Evolutionary conservation across 2,797 vertebrate species (phyloP).

Genomic region (Manis pentadactyla): DNA sequence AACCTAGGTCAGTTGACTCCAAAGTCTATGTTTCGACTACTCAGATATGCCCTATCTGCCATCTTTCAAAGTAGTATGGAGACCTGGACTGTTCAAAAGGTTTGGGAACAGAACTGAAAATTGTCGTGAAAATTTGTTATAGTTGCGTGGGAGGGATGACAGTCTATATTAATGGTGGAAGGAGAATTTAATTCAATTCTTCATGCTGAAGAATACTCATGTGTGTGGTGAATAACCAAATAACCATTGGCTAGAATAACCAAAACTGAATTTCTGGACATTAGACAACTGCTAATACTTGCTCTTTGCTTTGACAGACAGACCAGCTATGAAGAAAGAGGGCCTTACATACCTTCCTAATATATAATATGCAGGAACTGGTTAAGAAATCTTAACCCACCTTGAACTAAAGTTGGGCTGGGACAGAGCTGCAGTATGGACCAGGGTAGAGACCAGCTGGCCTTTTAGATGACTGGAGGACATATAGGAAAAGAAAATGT

Average conservation of each 20-base stretch:
- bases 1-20: not conserved
- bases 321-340: not conserved
- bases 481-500: not conserved
- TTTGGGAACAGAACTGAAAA: not conserved
- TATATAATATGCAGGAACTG: not conserved
- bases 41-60: not conserved
- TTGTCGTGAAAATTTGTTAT: not conserved
- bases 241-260: not conserved
- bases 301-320: not conserved
- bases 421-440: not conserved
- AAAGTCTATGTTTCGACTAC: not conserved
- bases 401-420: not conserved
- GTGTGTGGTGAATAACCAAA: not conserved
- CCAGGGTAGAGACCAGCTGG: not conserved
- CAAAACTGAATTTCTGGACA: not conserved
- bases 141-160: not conserved
- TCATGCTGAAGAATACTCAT: not conserved
- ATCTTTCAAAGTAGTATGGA: not conserved
- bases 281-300: constrained; percentile 3
- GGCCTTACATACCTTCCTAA: not conserved
- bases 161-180: not conserved
- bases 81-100: not conserved
- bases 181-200: not conserved
- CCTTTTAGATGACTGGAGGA: not conserved
- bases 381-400: not conserved